phyloP scores from a whole-genome alignment of 1,140 invertebrate species.

The Zaprionus africanus region DNA sequence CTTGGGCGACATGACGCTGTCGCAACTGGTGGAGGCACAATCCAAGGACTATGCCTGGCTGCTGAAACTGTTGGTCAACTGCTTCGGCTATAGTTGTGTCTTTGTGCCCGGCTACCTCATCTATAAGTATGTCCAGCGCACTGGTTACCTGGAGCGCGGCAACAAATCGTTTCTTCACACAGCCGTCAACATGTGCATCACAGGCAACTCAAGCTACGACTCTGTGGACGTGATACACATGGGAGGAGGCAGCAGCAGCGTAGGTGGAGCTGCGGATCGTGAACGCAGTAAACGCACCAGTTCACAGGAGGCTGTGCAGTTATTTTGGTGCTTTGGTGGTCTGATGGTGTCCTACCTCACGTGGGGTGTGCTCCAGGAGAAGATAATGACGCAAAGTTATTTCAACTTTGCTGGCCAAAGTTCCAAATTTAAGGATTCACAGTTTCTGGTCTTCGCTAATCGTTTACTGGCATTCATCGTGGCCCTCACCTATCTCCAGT shows the following conservation, averaged over 20 bases:
- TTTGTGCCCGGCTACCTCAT: conserved; percentile 94
- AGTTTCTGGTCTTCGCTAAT: conserved; percentile 98
- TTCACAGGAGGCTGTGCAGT: conserved; percentile 86
- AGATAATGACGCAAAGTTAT: conserved; percentile 95
- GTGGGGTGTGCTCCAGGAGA: conserved; percentile 97
- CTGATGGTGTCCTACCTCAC: conserved; percentile 95
- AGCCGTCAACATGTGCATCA: conserved; percentile 88
- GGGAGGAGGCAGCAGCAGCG: conserved; percentile 50
- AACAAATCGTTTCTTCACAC: conserved; percentile 86
- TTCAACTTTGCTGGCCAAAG: conserved; percentile 86
- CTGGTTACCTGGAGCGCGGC: conserved; percentile 90
- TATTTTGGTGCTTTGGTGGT: conserved; percentile 93
- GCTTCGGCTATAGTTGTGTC: conserved; percentile 95
- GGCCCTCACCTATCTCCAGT: conserved; percentile 87
- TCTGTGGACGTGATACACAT: conserved; percentile 27
- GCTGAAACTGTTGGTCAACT: conserved; percentile 90
- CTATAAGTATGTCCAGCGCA: conserved; percentile 92
- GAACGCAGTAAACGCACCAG: conserved; percentile 82
- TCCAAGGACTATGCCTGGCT: conserved; percentile 89
- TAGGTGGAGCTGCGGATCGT: conserved; percentile 76
- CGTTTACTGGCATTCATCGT: conserved; percentile 93
- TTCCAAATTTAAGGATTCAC: conserved; percentile 94
- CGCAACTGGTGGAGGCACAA: conserved; percentile 77
- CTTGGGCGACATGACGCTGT: conserved; percentile 65
- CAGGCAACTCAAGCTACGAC: conserved; percentile 84